Evolutionary conservation across 1,140 invertebrate genomes (phyloP), one percentile per base, ranked within the genome.

Genomic region (Camponotus vicinus): DNA sequence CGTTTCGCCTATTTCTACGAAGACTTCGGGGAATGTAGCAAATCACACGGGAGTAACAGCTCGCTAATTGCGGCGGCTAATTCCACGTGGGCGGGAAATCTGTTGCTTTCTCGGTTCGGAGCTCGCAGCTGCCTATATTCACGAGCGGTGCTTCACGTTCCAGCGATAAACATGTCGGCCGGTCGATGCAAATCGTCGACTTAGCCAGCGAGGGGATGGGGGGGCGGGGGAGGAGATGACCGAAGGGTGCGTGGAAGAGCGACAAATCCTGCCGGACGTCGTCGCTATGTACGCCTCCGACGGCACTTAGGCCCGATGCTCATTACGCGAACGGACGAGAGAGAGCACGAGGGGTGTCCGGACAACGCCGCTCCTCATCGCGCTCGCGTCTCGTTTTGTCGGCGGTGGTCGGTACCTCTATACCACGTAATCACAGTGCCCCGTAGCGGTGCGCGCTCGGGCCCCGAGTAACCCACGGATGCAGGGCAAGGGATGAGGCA

Each of bases 401-500:
- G 93, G 93, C 92, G 91, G 87, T 90, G 88, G 91, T 90, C 88
- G 49, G 89, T 90, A 86, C 86, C 86, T 90, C 89, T 88, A 78
- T 64, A 77, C 89, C 87, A 86, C 89, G 92, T 95, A 95, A 95
- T 95, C 93, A 94, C 93, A 94, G 94, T 94, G 94, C 94, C 94
- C 93, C 90, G 70, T 92, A 93, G 94, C 94, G 71, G 79, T 79
- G 85, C 87, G 79, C 78, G 76, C 69, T 86, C 66, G 86, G 88
- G 70, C 77, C 85, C 78, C 61, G 89, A 88, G 88, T 89, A 90
- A 87, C 87, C 89, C 88, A 90, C 70, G 71, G 83, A 77, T 87
- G 86, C 73, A 88, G 89, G 90, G 89, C 84, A 70, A 67, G 70
- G 69, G 78, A 79, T 85, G 87, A 85, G 91, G 82, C 69, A 86